Evolutionary conservation across 1,140 invertebrate species (phyloP), one percentile per base, ranked within the genome.

Genomic region (Temnothorax nylanderi): DNA sequence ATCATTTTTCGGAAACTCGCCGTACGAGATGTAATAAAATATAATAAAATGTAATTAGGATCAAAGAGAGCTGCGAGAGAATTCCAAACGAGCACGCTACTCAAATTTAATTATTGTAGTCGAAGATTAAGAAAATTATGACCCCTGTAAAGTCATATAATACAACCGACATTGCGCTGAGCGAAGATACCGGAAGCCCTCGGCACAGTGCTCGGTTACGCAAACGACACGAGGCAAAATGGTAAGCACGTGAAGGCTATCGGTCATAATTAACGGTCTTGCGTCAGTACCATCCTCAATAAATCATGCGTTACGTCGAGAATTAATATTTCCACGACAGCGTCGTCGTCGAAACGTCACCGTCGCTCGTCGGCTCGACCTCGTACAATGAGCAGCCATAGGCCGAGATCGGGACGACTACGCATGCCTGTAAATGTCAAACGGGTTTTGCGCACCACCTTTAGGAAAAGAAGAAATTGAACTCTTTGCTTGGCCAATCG

Each of bases 381-480:
- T 34, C 32, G 18, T 47, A 81, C 82, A 86, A 86, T 81, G 41
- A 56, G 54, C 65, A 44, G 18, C 58, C 16, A 54, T 44, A 54
- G 67, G 58, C n/a, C 64, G 60, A 69, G 72, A 86, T 77, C 62
- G 54, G 51, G 65, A 89, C 85, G 64, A 84, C 74, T 75, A 78
- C 74, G 74, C 54, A 26, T 54, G 74, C 44, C 37, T 26, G 81
- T 91, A 92, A 92, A 91, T 91, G 90, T 91, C 87, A 92, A 92
- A 89, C 91, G 76, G 51, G 88, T 91, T 84, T 89, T 85, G 81
- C 87, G 60, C 54, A 47, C 13, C 78, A 65, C 2, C 82, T 69
- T 82, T 82, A 49, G 64, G 74, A 47, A 60, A 37, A 84, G 76
- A 88, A 75, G 74, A 85, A 91, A 87, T 85, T 47, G 54, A 80